Conservation (phyloP, 1,140 invertebrate species). For the Pseudomyrmex sp. region DNA sequence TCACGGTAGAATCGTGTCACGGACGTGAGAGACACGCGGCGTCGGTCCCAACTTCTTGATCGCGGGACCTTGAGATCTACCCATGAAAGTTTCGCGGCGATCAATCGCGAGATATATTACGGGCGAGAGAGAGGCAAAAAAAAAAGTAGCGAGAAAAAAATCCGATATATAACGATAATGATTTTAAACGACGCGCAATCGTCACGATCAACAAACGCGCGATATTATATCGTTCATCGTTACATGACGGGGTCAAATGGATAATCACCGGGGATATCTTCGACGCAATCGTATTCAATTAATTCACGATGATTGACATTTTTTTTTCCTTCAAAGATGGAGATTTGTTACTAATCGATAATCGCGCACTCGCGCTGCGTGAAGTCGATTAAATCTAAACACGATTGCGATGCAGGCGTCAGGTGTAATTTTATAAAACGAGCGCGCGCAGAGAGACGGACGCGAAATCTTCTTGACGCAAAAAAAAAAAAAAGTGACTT, state of each 20-base stretch:
- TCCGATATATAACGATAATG: neutral
- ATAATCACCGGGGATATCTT: constrained; percentile 8
- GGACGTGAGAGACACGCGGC: constrained; percentile 31
- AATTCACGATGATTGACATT: constrained; percentile 12
- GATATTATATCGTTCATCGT: constrained; percentile 6
- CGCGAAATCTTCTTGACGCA: constrained; percentile 3
- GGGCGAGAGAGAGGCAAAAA: constrained; percentile 1
- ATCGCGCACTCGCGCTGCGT: constrained; percentile 29
- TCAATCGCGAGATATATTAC: neutral
- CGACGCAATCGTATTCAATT: constrained; percentile 45
- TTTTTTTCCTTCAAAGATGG: neutral
- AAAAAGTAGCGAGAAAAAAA: neutral
- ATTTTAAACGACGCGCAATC: constrained; percentile 6
- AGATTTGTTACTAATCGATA: constrained; percentile 52
- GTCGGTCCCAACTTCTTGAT: constrained; percentile 14
- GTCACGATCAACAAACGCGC: constrained; percentile 7
- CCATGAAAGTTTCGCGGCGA: constrained; percentile 55
- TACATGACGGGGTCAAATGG: constrained; percentile 3
- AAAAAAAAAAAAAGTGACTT: constrained; percentile 32
- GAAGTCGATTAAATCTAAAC: constrained; percentile 40
- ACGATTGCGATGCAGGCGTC: too few species aligned
- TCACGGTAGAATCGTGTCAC: constrained; percentile 57
- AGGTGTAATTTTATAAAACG: constrained; percentile 9
- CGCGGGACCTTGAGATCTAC: constrained; percentile 43
- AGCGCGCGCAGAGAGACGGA: neutral